These are phyloP conservation scores for Mobula birostris DNA, from an alignment of 2,113 vertebrate genomes.

Conservation along the genomic window DNA sequence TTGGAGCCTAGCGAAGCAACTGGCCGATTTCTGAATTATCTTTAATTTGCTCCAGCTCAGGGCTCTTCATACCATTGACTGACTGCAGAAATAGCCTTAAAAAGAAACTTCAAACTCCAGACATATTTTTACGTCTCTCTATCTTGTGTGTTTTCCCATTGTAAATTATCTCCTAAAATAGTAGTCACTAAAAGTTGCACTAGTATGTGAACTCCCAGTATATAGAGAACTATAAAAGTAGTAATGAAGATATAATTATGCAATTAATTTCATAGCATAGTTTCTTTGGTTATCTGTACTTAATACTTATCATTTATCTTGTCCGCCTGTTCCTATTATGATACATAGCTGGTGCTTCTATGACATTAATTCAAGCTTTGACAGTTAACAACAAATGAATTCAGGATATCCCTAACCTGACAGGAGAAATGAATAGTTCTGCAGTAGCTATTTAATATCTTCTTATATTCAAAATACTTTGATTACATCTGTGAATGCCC, in stretches of 20 bases:
- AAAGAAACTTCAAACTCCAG: not conserved
- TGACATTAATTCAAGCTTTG: not conserved
- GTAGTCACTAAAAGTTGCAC: not conserved
- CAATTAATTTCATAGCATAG: not conserved
- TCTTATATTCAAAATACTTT: not conserved
- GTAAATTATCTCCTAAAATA: constrained; percentile 9
- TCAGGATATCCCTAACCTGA: not conserved
- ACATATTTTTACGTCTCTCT: not conserved
- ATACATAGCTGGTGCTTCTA: not conserved
- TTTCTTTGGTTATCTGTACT: not conserved
- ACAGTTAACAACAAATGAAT: not conserved
- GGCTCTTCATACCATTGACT: not conserved
- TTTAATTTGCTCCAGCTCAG: not conserved
- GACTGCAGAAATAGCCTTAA: constrained; percentile 10
- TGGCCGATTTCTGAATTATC: not conserved
- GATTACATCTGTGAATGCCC: not conserved
- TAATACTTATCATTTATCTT: not conserved
- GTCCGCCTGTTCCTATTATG: not conserved
- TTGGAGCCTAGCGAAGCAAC: not conserved
- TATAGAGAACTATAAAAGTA: not conserved
- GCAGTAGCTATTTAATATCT: not conserved
- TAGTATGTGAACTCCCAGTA: not conserved
- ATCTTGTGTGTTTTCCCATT: not conserved
- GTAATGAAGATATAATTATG: constrained; percentile 7
- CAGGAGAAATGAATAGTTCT: not conserved